Evolutionary conservation across 2,888 invertebrate species (phyloP).

Genomic region (Heliconius ethilla): DNA sequence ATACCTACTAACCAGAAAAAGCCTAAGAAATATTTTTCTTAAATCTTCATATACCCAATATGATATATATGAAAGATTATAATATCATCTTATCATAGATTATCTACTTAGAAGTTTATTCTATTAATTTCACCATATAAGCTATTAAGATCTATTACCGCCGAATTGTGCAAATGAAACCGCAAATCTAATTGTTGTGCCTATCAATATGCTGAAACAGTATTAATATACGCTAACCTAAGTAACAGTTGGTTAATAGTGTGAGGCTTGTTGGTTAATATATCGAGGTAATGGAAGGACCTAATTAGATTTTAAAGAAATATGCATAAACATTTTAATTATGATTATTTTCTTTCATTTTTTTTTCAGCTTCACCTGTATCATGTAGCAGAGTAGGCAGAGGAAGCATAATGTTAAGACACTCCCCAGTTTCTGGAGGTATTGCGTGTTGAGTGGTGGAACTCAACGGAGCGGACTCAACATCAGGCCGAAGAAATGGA

Average conservation of each 20-base stretch:
- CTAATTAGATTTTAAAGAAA: neutral
- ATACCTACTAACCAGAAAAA: no score
- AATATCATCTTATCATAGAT: neutral
- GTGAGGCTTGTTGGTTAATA: neutral
- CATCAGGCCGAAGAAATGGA: no score
- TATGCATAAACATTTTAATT: neutral
- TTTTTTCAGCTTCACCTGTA: no score
- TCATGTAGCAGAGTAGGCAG: no score
- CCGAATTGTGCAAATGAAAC: constrained; percentile 22
- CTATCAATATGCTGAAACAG: constrained; percentile 9
- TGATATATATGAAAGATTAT: no score
- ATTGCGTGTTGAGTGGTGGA: no score
- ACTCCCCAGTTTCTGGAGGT: no score
- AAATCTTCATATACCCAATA: neutral
- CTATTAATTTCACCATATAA: constrained; percentile 9
- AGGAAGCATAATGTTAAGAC: no score
- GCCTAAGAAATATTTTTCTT: no score
- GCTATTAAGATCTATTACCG: constrained; percentile 17
- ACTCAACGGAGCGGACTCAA: no score
- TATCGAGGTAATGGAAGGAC: neutral
- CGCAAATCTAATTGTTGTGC: constrained; percentile 13
- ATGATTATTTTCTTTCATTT: no score
- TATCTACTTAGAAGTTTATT: neutral
- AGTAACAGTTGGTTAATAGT: constrained; percentile 12
- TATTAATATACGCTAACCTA: constrained; percentile 17